phyloP scores from a whole-genome alignment of 2,113 vertebrate species.

The Pedionomus torquatus region DNA sequence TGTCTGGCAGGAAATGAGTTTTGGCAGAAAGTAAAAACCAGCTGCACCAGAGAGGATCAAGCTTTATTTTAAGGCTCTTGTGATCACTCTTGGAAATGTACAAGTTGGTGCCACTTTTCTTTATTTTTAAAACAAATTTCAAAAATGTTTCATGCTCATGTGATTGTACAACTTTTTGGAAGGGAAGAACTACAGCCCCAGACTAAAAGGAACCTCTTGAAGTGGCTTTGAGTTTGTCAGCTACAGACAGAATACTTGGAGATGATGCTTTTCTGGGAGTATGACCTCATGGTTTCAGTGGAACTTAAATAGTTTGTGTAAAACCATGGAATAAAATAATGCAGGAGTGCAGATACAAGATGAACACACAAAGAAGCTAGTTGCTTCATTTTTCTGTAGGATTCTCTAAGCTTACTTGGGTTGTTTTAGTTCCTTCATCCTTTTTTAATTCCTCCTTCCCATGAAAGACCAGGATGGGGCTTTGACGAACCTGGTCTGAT shows the following conservation, averaged over 20 bases:
- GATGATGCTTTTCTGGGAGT: neutral
- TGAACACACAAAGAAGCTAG: neutral
- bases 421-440: neutral
- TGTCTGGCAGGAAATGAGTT: slow-evolving; percentile 65
- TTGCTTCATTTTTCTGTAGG: neutral
- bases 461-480: neutral
- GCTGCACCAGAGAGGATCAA: slow-evolving; percentile 21
- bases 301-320: neutral
- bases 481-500: no score
- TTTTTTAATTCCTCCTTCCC: neutral
- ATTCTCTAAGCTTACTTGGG: neutral
- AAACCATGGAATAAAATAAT: neutral
- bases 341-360: neutral
- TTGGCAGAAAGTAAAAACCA: slow-evolving; percentile 53
- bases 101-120: neutral
- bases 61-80: slow-evolving; percentile 5
- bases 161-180: neutral
- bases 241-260: neutral
- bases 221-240: neutral
- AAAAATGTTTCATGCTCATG: neutral
- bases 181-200: neutral
- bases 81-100: neutral
- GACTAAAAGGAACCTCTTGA: neutral
- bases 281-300: neutral
- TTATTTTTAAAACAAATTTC: neutral